Base-by-base conservation (phyloP, 2,888 invertebrate genomes). In the Acrocyrtus sp. region DNA sequence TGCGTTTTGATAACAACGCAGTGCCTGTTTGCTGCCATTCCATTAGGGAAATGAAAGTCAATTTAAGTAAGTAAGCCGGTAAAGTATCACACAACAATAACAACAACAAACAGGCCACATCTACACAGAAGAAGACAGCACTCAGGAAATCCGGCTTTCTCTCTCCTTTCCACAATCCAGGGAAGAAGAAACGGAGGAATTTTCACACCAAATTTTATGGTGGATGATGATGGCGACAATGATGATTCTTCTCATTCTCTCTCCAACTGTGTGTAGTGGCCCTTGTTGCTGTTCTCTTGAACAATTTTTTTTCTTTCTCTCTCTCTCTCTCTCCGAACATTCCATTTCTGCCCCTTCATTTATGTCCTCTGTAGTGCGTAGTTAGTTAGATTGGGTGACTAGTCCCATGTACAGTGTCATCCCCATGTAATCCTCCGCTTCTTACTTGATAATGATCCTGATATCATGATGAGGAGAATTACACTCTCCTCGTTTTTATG, bases 1-100 rank as follows among this genome's bases (percentile, higher is more conserved):
- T 10, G 22, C 24, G 50, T 50, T 34, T n/a, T n/a, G n/a, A n/a
- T n/a, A n/a, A n/a, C n/a, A 34, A 34, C 5, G 34, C 5, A 34
- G 12, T 12, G 34, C 34, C 12, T 34, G 12, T 34, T 34, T 54
- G 56, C 45, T 41, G 21, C 56, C 65, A 66, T 66, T 66, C 65
- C 65, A 66, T 66, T 66, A 66, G 65, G 65, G 65, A 66, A 66
- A 66, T 66, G 65, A 66, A 66, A 66, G 56, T 56, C 56, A 66
- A 66, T 66, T 66, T 66, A 21, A 45, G 58, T 27, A 58, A 58
- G 58, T 47, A 66, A 66, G 34, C 34, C 12, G 34, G 34, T 34
- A 34, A 47, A 53, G 48, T 45, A 56, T 34, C 34, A 26, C 39
- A 62, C 45, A 24, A 43, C 45, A 15, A 45, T 45, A 61, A 26